A percentile compares a stretch with the other conserved stretches of the same genome.
Conservation (phyloP, 2,797 vertebrate genomes). For the Scolopax bukidnonensis region DNA sequence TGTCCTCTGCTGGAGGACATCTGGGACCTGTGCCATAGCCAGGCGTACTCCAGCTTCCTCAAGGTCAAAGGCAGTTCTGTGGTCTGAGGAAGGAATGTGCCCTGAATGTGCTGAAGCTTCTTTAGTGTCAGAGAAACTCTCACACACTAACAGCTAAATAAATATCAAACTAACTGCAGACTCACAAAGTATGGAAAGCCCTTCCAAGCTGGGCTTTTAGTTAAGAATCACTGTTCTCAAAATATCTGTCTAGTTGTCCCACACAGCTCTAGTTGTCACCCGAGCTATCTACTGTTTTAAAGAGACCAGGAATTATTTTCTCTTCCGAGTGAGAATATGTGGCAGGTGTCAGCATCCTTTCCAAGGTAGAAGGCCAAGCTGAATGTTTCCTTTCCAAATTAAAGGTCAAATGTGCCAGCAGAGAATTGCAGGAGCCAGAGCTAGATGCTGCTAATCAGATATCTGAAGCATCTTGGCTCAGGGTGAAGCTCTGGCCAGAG, state of each 20-base stretch:
- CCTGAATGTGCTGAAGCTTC: background rate
- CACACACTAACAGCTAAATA: background rate
- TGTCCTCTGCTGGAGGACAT: background rate
- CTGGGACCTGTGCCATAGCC: background rate
- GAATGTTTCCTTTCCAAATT: background rate
- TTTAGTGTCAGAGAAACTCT: background rate
- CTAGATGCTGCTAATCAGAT: background rate
- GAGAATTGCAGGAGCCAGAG: background rate
- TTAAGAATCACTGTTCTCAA: background rate
- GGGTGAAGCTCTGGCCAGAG: accelerated
- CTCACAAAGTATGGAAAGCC: background rate
- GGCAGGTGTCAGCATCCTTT: background rate
- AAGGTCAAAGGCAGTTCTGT: background rate
- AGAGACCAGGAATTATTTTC: background rate
- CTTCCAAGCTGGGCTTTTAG: background rate
- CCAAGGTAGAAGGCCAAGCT: background rate
- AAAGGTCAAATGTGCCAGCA: background rate
- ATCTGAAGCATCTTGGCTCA: background rate
- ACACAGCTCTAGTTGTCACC: background rate
- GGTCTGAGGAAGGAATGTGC: background rate
- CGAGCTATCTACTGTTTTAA: background rate
- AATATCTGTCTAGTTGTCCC: background rate
- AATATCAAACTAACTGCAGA: background rate
- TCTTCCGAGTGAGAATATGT: background rate
- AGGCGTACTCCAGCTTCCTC: background rate